phyloP scores from a whole-genome alignment of 1,140 invertebrate species.

The Pemphigus obesinymphae region DNA sequence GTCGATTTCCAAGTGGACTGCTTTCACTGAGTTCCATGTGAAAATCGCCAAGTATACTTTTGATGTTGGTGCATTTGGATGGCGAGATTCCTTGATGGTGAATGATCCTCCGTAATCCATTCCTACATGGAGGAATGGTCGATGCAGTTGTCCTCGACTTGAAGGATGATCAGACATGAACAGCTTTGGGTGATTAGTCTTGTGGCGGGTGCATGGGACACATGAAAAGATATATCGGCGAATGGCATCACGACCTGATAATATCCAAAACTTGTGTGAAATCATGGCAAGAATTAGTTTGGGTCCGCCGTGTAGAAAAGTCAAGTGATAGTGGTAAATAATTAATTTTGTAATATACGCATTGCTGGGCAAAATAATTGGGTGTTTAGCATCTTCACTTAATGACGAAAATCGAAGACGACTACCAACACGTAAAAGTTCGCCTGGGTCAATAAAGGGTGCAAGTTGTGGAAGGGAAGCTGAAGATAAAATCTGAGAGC shows the following conservation, averaged over 20 bases:
- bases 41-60: too few species aligned
- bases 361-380: not conserved
- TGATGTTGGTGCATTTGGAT: too few species aligned
- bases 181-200: too few species aligned
- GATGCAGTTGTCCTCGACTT: too few species aligned
- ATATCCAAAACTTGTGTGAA: not conserved
- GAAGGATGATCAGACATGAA: too few species aligned
- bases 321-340: slow-evolving; percentile 46
- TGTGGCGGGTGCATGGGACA: too few species aligned
- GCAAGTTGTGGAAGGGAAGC: not conserved
- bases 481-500: not conserved
- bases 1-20: too few species aligned
- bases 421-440: not conserved
- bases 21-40: too few species aligned
- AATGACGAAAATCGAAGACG: not conserved
- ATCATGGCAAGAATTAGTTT: slow-evolving; percentile 38
- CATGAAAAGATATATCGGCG: not conserved
- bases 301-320: slow-evolving; percentile 48
- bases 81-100: too few species aligned
- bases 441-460: not conserved
- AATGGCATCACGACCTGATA: not conserved
- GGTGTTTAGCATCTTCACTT: not conserved
- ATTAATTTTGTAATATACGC: slow-evolving; percentile 44
- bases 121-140: too few species aligned
- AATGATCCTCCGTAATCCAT: too few species aligned